Percentiles rank a stretch among this genome's conserved stretches.
Conservation (phyloP, 2,888 invertebrate genomes). For the Drosophila anceps region DNA sequence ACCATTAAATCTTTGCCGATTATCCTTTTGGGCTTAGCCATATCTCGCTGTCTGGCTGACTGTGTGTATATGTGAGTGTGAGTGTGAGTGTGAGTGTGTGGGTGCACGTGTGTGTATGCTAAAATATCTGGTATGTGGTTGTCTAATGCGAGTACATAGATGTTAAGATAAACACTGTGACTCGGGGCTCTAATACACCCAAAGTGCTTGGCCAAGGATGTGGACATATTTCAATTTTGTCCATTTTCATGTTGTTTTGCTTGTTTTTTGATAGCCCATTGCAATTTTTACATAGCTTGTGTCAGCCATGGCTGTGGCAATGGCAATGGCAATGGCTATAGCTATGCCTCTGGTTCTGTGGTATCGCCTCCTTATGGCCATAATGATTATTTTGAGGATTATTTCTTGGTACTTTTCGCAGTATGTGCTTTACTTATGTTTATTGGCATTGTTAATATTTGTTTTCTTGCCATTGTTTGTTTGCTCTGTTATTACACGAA, state of each 20-base stretch:
- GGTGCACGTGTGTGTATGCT: conserved; percentile 18
- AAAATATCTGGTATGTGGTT: conserved; percentile 24
- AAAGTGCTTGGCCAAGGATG: conserved; percentile 45
- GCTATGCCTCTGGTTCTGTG: conserved; percentile 15
- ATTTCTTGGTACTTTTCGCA: conserved; percentile 53
- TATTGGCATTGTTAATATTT: conserved; percentile 80
- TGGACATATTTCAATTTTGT: conserved; percentile 55
- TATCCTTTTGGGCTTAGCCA: conserved; percentile 59
- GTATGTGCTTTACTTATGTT: conserved; percentile 60
- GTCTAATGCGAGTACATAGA: conserved; percentile 49
- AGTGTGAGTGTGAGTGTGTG: background rate
- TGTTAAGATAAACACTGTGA: conserved; percentile 52
- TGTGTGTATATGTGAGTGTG: background rate
- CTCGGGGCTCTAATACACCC: conserved; percentile 53
- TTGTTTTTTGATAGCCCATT: conserved; percentile 66
- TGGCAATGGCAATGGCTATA: background rate
- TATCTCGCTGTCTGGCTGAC: conserved; percentile 7
- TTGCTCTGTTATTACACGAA: conserved; percentile 50
- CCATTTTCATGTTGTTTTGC: conserved; percentile 45
- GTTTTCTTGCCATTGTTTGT: conserved; percentile 67
- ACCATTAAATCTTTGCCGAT: conserved; percentile 71
- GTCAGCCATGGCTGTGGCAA: background rate
- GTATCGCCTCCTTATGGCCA: conserved; percentile 60
- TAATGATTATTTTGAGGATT: conserved; percentile 79
- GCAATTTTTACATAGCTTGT: conserved; percentile 73